Base-by-base conservation (phyloP, 2,888 invertebrate species). In the Priocnemis perturbator region DNA sequence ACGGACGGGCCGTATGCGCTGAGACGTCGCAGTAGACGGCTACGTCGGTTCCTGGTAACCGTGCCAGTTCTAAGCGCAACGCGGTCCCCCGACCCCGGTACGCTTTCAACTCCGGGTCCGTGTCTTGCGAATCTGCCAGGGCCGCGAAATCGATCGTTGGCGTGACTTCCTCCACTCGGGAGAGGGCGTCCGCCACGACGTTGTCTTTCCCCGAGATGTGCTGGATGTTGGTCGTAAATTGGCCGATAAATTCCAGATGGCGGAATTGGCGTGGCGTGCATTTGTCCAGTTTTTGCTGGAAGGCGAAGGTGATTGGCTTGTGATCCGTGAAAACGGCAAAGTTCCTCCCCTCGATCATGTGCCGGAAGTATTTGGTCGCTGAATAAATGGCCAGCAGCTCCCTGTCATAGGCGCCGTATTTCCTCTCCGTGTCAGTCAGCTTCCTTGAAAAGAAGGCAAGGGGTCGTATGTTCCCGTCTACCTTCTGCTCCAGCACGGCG, bases 321-420 rank as follows among this genome's bases (percentile, higher is more conserved):
- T 53, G 53, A n/a, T 61, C 61, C 0, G 20, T 61, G 0, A 3
- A 0, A 0, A 61, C 0, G 5, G 17, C 9, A 1, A n/a, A 15
- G 0, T 19, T 2, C 0, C 52, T 17, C 0, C 53, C 61, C 15
- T 61, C 61, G 0, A 61, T 0, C 30, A 52, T 14, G 15, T 53
- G n/a, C 0, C 52, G 7, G 7, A 61, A 61, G 4, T 5, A 61
- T 26, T 71, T 63, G 0, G 64, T 45, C 2, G 57, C 17, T 2
- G 23, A 2, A 11, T 60, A 64, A 0, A 63, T 68, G 1, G 64
- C 64, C 2, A 7, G 0, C 26, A 26, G 26, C 5, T 26, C 26
- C 26, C 26, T 26, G 26, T 26, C 26, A 5, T 3, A 26, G 2
- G 79, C 65, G 56, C 79, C 76, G 60, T 82, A 85, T 2, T 71